Evolutionary conservation across 2,113 vertebrate genomes (phyloP).

Genomic region (Varanus komodoensis): DNA sequence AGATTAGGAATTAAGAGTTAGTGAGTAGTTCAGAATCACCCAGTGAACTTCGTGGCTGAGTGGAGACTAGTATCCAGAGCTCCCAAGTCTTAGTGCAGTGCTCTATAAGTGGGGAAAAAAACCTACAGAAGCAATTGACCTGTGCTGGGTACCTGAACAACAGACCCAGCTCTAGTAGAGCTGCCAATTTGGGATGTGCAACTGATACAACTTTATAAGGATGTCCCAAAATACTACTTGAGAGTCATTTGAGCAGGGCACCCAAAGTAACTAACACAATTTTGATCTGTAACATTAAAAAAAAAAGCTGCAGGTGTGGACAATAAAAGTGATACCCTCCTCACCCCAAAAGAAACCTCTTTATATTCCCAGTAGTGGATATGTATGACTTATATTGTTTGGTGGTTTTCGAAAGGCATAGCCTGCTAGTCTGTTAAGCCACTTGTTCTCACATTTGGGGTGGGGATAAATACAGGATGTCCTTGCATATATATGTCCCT

Average conservation of each 20-base stretch:
- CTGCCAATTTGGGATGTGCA: slow-evolving; percentile 1
- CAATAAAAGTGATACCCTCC: background rate
- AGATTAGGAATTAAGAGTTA: too few species aligned
- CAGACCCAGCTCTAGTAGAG: background rate
- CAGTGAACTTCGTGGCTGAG: too few species aligned
- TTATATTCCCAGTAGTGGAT: background rate
- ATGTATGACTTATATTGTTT: slow-evolving; percentile 34
- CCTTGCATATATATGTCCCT: slow-evolving; percentile 7
- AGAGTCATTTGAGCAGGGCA: background rate
- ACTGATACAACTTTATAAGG: slow-evolving; percentile 18
- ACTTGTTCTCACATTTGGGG: background rate
- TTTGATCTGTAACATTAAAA: background rate
- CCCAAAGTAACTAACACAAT: slow-evolving; percentile 10
- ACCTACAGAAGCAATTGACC: background rate
- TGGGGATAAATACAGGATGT: slow-evolving; percentile 50
- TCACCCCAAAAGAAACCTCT: background rate
- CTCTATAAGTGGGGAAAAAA: background rate
- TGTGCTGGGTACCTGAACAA: background rate
- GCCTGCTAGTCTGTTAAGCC: slow-evolving; percentile 48
- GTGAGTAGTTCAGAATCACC: too few species aligned
- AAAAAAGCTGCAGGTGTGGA: background rate
- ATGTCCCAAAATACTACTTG: background rate
- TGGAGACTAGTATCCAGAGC: too few species aligned
- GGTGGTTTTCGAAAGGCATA: slow-evolving; percentile 49
- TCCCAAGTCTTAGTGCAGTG: too few species aligned